Conservation (phyloP, 2,797 vertebrate species). For the Notolabrus celidotus region DNA sequence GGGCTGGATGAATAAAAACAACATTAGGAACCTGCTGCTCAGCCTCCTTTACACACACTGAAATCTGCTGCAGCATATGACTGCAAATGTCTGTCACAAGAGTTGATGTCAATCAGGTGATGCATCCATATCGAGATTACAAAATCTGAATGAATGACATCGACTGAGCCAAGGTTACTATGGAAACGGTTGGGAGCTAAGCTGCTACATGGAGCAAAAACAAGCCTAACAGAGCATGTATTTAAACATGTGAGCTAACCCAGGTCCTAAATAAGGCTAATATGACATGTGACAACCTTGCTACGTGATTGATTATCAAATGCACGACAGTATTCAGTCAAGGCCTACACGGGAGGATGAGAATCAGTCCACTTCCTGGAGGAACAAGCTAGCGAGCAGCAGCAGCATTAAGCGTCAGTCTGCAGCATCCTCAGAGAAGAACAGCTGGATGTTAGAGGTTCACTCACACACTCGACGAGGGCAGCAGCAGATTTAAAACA, state of each 20-base stretch:
- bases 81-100: slow-evolving; percentile 23
- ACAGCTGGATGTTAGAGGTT: neutral
- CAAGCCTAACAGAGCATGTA: slow-evolving; percentile 15
- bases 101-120: slow-evolving; percentile 22
- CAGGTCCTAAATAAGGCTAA: neutral
- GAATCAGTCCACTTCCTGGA: slow-evolving; percentile 77
- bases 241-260: neutral
- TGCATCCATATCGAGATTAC: slow-evolving; percentile 11
- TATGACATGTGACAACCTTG: neutral
- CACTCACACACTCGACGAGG: neutral
- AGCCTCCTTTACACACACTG: neutral
- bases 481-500: slow-evolving; percentile 22
- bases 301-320: neutral
- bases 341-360: slow-evolving; percentile 73
- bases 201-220: slow-evolving; percentile 44
- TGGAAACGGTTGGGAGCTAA: slow-evolving; percentile 80
- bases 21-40: neutral
- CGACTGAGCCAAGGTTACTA: slow-evolving; percentile 78
- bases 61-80: neutral
- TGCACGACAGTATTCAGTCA: slow-evolving; percentile 9
- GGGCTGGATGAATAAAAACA: neutral
- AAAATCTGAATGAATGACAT: slow-evolving; percentile 37
- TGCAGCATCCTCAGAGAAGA: slow-evolving; percentile 35
- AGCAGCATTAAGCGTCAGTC: slow-evolving; percentile 28
- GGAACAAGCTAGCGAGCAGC: slow-evolving; percentile 60